Evolutionary conservation across 2,113 vertebrate genomes (phyloP), one percentile per base, ranked within the genome.

Genomic region (Pteronura brasiliensis): DNA sequence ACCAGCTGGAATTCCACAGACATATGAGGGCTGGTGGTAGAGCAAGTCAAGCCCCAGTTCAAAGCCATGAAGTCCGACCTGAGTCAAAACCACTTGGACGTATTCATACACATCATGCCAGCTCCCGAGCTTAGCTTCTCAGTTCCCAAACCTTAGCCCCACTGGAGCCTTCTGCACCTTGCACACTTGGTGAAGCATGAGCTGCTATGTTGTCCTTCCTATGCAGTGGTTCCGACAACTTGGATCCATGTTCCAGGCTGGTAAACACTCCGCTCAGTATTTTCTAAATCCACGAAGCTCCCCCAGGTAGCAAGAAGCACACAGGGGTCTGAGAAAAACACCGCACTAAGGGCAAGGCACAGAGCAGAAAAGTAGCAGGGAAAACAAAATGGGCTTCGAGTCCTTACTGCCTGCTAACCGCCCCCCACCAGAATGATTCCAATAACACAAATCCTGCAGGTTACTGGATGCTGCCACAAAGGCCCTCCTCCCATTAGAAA

Each of bases 351-450:
- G 63, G 67, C 65, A 71, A 91, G 86, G 57, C 29, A 88, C 8
- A 1, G 15, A 61, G 59, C 36, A 96, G 61, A 80, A 96, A 96
- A 72, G 63, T 25, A 87, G 74, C 74, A 95, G 81, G 86, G 77
- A 92, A 97, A 91, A 49, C 52, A 90, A 93, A 82, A 91, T 13
- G 72, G 81, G 44, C 29, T 96, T 86, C 82, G 63, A 86, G 67
- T 67, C 80, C 95, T 84, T 15, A 42, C 49, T 65, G 88, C 49
- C 52, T 83, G 82, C 86, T 82, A 84, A 91, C 71, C 87, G 61
- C 49, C 88, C 71, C 96, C 94, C 55, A 83, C 95, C 36, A 52
- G 44, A 83, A 93, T 1, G 52, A 96, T 71, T 95, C 90, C 59
- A 90, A 57, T 77, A 97, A 93, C 0, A 0, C 57, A 88, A 96